Percentiles rank a stretch among this genome's conserved stretches.
Evolutionary conservation across 2,113 vertebrate species (phyloP).

Genomic region (Struthidea cinerea): DNA sequence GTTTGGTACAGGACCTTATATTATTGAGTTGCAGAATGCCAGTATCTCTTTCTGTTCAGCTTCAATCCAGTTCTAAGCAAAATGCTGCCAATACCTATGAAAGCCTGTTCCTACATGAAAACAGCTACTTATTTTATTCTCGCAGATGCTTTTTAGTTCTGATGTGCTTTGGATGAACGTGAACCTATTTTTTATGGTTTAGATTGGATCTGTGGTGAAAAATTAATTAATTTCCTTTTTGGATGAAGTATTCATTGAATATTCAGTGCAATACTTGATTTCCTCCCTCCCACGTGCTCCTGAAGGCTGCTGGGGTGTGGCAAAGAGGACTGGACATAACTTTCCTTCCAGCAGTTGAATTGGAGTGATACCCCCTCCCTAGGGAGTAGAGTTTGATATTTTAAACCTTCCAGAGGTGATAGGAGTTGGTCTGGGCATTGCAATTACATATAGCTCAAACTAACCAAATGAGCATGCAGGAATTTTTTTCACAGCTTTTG

Average conservation of each 20-base stretch:
- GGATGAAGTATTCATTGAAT: background rate
- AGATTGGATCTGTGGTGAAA: background rate
- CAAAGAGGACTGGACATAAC: background rate
- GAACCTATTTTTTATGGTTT: background rate
- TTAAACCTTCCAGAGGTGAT: background rate
- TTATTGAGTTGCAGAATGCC: background rate
- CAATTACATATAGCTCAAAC: background rate
- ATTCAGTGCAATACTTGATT: background rate
- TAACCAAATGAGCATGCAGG: background rate
- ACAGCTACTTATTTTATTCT: background rate
- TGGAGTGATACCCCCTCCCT: background rate
- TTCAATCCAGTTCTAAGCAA: background rate
- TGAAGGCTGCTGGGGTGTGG: background rate
- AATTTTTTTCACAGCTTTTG: background rate
- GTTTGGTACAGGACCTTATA: background rate
- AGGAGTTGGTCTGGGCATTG: background rate
- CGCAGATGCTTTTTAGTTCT: background rate
- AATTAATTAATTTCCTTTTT: background rate
- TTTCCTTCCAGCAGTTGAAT: background rate
- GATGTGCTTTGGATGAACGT: background rate
- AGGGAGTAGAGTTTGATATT: background rate
- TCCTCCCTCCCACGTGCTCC: accelerated
- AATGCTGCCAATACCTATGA: background rate
- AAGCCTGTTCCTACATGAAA: background rate
- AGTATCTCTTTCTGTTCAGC: background rate